Conservation (phyloP, 1,140 invertebrate genomes). For the Homarus americanus region DNA sequence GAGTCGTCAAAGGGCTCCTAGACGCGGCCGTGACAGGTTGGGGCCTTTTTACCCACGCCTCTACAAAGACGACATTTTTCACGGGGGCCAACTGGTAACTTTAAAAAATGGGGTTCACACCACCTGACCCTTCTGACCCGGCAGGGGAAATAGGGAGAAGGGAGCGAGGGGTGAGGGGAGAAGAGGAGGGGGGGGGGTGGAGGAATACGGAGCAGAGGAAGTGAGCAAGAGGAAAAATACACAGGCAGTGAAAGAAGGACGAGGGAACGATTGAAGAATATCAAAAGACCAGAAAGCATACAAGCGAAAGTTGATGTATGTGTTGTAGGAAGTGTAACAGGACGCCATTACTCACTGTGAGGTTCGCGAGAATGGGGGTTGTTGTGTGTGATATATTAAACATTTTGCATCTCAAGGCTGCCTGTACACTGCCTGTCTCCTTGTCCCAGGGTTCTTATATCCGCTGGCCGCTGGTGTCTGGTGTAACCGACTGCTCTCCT, state of each 20-base stretch:
- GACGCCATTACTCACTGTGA: constrained; percentile 24
- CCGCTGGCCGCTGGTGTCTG: background rate
- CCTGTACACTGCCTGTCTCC: no score
- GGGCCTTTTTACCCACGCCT: constrained; percentile 24
- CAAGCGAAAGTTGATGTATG: constrained; percentile 23
- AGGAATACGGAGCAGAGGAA: background rate
- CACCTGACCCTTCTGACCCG: constrained; percentile 42
- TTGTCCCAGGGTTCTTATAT: background rate
- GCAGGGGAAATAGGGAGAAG: background rate
- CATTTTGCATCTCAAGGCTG: background rate
- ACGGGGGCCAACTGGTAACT: constrained; percentile 45
- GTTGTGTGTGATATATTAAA: constrained; percentile 31
- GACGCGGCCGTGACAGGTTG: constrained; percentile 17
- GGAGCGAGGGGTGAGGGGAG: background rate
- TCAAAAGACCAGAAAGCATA: background rate
- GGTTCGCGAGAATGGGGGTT: background rate
- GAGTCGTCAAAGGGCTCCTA: background rate
- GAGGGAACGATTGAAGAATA: background rate
- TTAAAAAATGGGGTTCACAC: constrained; percentile 33
- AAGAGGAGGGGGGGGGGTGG: background rate
- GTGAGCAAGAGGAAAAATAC: background rate
- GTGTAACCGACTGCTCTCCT: background rate
- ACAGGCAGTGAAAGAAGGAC: background rate
- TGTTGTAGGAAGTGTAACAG: constrained; percentile 27
- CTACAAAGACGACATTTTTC: constrained; percentile 50